Conservation (phyloP, 2,113 vertebrate species). For the Pomatostomus ruficeps region DNA sequence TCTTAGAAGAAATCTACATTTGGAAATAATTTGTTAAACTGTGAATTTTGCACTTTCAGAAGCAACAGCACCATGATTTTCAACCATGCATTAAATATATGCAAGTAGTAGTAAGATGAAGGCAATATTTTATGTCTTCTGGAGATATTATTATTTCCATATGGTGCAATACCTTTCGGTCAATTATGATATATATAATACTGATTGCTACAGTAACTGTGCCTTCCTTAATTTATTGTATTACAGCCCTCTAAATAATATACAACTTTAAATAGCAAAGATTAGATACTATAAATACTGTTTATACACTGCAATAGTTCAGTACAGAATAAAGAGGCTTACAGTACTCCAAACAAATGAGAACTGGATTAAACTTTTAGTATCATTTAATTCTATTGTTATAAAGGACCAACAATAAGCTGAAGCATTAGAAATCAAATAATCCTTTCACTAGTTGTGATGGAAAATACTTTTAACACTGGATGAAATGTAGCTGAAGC, state of each 20-base stretch:
- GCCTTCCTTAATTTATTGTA: neutral
- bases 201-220: neutral
- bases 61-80: neutral
- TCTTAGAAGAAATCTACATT: constrained; percentile 53
- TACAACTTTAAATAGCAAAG: neutral
- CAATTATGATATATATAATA: neutral
- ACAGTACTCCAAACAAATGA: neutral
- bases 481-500: neutral
- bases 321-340: neutral
- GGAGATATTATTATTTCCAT: neutral
- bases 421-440: neutral
- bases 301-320: neutral
- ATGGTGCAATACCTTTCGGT: neutral
- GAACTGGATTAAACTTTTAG: neutral
- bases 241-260: neutral
- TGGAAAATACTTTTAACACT: neutral
- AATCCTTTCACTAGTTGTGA: neutral
- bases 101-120: neutral
- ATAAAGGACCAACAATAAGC: neutral
- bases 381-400: neutral
- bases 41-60: constrained; percentile 36
- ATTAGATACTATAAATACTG: neutral
- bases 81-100: neutral
- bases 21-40: constrained; percentile 42
- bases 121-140: neutral